Evolutionary conservation across 2,797 vertebrate genomes (phyloP).

Genomic region (Helarctos malayanus): DNA sequence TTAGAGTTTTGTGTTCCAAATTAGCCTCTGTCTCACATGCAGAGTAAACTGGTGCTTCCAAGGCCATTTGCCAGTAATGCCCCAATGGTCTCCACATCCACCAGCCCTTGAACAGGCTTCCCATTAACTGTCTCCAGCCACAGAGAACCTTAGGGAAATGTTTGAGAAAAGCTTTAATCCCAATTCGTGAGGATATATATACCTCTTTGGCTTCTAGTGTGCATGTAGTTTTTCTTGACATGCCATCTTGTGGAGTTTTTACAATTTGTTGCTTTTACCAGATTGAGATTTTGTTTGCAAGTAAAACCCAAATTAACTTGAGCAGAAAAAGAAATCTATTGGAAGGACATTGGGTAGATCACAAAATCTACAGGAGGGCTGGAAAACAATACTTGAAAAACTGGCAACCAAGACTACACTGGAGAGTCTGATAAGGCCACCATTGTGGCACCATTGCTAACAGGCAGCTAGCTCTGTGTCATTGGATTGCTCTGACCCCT

Average conservation of each 20-base stretch:
- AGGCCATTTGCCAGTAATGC: neutral
- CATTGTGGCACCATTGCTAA: neutral
- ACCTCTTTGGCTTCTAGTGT: neutral
- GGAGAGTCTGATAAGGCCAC: neutral
- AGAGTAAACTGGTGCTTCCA: neutral
- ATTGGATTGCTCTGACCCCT: neutral
- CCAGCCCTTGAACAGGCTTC: neutral
- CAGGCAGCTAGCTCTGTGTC: neutral
- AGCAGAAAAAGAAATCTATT: neutral
- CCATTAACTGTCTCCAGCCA: neutral
- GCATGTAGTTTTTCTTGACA: neutral
- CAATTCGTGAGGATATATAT: neutral
- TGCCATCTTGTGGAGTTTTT: constrained; percentile 17
- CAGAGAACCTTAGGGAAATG: neutral
- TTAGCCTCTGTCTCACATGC: neutral
- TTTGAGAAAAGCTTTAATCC: neutral
- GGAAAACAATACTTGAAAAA: neutral
- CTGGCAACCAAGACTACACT: neutral
- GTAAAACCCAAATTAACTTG: neutral
- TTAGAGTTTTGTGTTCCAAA: neutral
- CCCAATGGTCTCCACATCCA: neutral
- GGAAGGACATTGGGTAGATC: neutral
- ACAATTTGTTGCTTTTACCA: constrained; percentile 29
- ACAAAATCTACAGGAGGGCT: neutral
- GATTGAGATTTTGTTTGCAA: neutral